Percentiles rank a stretch among this genome's conserved stretches.
Conservation (phyloP, 1,140 invertebrate species). For the Drosophila sechellia region DNA sequence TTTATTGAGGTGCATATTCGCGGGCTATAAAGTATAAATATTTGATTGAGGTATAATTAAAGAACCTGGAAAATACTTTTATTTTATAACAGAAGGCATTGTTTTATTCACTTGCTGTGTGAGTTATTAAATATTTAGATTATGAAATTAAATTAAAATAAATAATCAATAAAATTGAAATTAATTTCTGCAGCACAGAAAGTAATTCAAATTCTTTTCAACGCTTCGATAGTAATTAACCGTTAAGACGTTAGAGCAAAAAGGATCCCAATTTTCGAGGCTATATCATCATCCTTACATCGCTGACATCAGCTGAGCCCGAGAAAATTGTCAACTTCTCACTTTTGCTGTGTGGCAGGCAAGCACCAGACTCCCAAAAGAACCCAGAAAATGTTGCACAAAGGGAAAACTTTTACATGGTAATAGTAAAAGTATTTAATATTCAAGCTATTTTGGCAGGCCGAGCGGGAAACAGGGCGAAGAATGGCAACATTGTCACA, state of each 20-base stretch:
- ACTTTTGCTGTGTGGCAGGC: slow-evolving; percentile 52
- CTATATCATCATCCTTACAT: slow-evolving; percentile 1
- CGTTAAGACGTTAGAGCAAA: slow-evolving; percentile 1
- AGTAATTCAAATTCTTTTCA: background rate
- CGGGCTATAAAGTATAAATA: background rate
- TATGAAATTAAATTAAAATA: too few relatives aligned
- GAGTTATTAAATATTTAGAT: too few relatives aligned
- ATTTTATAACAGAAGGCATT: background rate
- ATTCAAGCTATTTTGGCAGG: slow-evolving; percentile 42
- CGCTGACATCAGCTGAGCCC: slow-evolving; percentile 19
- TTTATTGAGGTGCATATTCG: background rate
- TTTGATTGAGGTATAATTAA: background rate
- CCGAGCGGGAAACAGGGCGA: background rate
- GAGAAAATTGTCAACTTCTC: slow-evolving; percentile 57
- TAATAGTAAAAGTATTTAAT: slow-evolving; percentile 69
- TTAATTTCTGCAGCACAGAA: too few relatives aligned
- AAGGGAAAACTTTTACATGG: slow-evolving; percentile 76
- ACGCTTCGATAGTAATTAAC: slow-evolving; percentile 7
- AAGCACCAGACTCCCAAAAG: slow-evolving; percentile 40
- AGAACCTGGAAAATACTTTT: background rate
- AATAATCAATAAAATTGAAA: too few relatives aligned
- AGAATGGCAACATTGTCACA: slow-evolving; percentile 23
- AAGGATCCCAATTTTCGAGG: background rate
- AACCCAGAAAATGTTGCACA: slow-evolving; percentile 53
- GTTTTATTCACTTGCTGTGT: too few relatives aligned